Conservation (phyloP, 2,888 invertebrate species). For the Cerastoderma edule region DNA sequence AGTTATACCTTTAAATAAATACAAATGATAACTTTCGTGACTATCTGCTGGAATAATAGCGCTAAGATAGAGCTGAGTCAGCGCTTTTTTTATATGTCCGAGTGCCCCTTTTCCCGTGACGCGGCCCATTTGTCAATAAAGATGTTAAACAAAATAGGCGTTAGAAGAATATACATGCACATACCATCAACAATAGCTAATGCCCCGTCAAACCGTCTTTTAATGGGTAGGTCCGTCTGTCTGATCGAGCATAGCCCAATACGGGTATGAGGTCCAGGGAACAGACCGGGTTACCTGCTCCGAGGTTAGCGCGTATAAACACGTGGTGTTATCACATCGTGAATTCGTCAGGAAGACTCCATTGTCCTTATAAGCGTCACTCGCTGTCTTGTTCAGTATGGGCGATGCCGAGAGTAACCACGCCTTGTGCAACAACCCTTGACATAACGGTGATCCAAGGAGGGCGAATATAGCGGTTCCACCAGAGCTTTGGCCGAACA, state of each 20-base stretch:
- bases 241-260: constrained; percentile 74
- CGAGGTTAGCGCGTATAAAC: constrained; percentile 61
- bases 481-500: constrained; percentile 94
- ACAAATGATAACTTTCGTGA: too few relatives aligned
- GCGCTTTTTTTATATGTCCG: too few relatives aligned
- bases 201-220: constrained; percentile 63
- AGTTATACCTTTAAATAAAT: too few relatives aligned
- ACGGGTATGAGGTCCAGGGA: constrained; percentile 70
- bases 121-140: not conserved
- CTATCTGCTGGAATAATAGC: too few relatives aligned
- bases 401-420: constrained; percentile 81
- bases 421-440: constrained; percentile 87
- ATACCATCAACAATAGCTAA: constrained; percentile 73
- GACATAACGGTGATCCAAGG: constrained; percentile 86
- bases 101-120: too few relatives aligned
- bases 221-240: constrained; percentile 74
- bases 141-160: not conserved
- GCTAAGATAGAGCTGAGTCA: too few relatives aligned
- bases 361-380: constrained; percentile 72
- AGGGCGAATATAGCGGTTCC: constrained; percentile 92
- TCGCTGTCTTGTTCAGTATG: constrained; percentile 71
- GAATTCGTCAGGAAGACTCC: constrained; percentile 66
- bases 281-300: constrained; percentile 67
- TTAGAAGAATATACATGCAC: too few relatives aligned
- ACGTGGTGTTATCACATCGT: constrained; percentile 37